Conservation (phyloP, 2,797 vertebrate species). For the Glyptemys insculpta region DNA sequence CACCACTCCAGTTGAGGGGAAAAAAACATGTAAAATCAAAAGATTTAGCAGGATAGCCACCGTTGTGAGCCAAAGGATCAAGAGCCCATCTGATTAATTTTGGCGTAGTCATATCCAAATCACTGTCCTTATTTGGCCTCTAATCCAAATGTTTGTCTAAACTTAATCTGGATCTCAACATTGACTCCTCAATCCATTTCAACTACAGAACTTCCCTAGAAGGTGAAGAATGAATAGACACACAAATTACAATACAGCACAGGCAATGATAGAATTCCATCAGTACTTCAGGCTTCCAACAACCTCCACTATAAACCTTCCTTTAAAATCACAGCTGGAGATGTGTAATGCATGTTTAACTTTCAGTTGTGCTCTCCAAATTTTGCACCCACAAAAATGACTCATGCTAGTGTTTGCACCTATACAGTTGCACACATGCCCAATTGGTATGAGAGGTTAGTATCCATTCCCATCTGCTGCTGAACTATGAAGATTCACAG, state of each 20-base stretch:
- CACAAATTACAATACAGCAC: neutral
- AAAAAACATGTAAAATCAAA: neutral
- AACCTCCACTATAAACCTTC: neutral
- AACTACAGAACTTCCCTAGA: constrained; percentile 10
- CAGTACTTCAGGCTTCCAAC: neutral
- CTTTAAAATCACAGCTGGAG: neutral
- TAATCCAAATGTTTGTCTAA: constrained; percentile 30
- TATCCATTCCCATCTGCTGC: neutral
- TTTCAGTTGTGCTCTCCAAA: constrained; percentile 18
- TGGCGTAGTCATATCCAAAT: constrained; percentile 25
- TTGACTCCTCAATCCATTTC: constrained; percentile 8
- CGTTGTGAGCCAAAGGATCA: constrained; percentile 24
- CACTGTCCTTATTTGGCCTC: neutral
- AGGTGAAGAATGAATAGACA: neutral
- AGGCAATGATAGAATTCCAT: neutral
- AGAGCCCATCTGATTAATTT: constrained; percentile 55
- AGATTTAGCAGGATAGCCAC: neutral
- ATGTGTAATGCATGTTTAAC: neutral
- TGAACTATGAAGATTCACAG: neutral
- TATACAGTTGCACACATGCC: constrained; percentile 4
- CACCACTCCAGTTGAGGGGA: neutral
- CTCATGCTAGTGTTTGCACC: constrained; percentile 43
- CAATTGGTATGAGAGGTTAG: constrained; percentile 37
- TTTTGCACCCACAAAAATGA: constrained; percentile 23
- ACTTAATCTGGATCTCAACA: neutral